These are phyloP conservation scores for Rhinoptilus africanus DNA, from an alignment of 2,113 vertebrate genomes.

Conservation along the genomic window DNA sequence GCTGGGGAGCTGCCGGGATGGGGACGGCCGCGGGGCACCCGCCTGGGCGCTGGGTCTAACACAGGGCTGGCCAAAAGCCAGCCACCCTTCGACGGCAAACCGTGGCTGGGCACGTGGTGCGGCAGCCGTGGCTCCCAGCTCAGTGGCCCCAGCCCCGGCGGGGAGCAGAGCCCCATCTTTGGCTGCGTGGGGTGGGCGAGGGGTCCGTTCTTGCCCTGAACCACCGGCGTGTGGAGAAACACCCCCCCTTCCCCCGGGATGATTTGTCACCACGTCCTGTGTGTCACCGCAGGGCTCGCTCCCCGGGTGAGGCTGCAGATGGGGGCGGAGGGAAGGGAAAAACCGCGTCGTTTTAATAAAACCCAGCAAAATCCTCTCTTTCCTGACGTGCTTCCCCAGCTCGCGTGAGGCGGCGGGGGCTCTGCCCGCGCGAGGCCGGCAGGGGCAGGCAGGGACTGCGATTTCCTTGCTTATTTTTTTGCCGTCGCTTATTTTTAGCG, in stretches of 20 bases:
- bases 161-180: not conserved
- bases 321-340: not conserved
- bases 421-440: not conserved
- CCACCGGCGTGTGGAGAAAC: not conserved
- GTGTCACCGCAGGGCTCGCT: not conserved
- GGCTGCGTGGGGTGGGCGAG: not conserved
- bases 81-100: not conserved
- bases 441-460: not conserved
- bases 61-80: not conserved
- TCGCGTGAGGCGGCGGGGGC: not conserved
- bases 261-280: not conserved
- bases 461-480: not conserved
- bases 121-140: accelerated
- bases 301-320: not conserved
- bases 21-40: accelerated
- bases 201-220: not conserved
- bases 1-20: not conserved
- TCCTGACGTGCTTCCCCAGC: not conserved
- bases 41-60: not conserved
- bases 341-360: not conserved
- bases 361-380: not conserved
- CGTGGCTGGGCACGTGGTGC: not conserved
- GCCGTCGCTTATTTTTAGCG: conserved; percentile 33
- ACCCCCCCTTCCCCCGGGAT: not conserved
- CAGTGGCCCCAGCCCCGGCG: accelerated